Evolutionary conservation across 2,888 invertebrate genomes (phyloP), one percentile per base, ranked within the genome.

Genomic region (Oscheius myriophilus): DNA sequence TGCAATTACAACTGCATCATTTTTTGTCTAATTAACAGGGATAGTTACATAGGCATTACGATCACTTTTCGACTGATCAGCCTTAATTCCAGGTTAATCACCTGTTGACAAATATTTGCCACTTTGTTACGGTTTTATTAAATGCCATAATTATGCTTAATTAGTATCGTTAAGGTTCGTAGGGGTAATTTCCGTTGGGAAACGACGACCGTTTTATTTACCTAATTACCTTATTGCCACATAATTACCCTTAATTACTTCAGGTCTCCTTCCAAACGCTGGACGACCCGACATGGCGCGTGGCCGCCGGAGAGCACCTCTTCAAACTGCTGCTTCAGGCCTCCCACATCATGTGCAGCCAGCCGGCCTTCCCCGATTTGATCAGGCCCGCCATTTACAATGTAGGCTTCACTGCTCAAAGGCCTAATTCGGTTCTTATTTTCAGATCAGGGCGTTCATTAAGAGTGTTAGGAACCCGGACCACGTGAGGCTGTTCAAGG

Each of bases 321-420:
- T 78, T 78, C 75, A 58, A 73, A n/a, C 65, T 74, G 14, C 72
- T 78, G 68, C 69, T 78, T 49, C 78, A 78, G 39, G 72, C 82
- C 1, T 73, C 79, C 0, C 77, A 82, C 69, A 70, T 78, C 33
- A 55, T 84, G 49, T 69, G 79, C 39, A 72, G 76, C 25, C 75
- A 78, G n/a, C 75, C 78, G 9, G 80, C 78, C 2, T 84, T 82
- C 65, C 73, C 78, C 9, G 82, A 82, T 57, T 71, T 84, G 18
- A 54, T 75, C n/a, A 51, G 73, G 39, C 82, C 84, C 9, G 64
- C 83, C 46, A 62, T 70, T 33, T 71, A 76, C 55, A 53, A 70
- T 41, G 80, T 80, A 16, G n/a, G 54, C 18, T 16, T 1, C 4
- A 7, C 39, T 21, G 4, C 61, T 52, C 51, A 12, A 1, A 42